These are phyloP conservation scores for Acanthurus leucopareius DNA, from an alignment of 2,797 vertebrate species.

Conservation along the genomic window DNA sequence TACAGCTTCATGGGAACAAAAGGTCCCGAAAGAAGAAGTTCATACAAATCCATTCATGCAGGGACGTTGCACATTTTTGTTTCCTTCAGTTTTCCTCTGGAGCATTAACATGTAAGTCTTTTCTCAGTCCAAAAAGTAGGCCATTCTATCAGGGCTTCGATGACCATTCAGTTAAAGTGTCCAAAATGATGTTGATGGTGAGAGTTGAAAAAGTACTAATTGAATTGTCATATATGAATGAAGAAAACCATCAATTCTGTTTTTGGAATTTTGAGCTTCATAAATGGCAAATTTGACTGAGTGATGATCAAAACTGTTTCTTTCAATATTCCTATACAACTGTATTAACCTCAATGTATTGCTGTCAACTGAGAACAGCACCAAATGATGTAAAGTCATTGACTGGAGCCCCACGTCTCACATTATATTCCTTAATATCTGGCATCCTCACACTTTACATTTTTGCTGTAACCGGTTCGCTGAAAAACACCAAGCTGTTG, in stretches of 20 bases:
- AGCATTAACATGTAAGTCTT: conserved; percentile 15
- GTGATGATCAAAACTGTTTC: too few relatives aligned
- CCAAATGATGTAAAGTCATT: not conserved
- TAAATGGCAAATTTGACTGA: too few relatives aligned
- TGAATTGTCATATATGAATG: too few relatives aligned
- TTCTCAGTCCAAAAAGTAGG: conserved; percentile 1
- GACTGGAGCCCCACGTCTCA: not conserved
- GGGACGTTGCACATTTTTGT: conserved; percentile 59
- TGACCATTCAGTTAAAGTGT: too few relatives aligned
- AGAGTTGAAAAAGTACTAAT: too few relatives aligned
- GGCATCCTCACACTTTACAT: conserved; percentile 26
- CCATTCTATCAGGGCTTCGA: not conserved
- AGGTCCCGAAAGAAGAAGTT: conserved; percentile 60
- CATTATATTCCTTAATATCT: conserved; percentile 31
- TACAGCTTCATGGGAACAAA: conserved; percentile 67
- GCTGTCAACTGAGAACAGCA: not conserved
- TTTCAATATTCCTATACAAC: too few relatives aligned
- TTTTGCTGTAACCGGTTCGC: conserved; percentile 36
- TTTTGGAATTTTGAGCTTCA: too few relatives aligned
- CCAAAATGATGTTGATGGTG: too few relatives aligned
- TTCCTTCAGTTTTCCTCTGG: conserved; percentile 56
- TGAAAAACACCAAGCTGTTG: conserved; percentile 51
- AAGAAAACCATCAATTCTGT: too few relatives aligned
- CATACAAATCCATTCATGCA: conserved; percentile 62
- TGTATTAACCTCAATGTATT: not conserved